phyloP scores from a whole-genome alignment of 2,797 vertebrate species.

The Clangula hyemalis region DNA sequence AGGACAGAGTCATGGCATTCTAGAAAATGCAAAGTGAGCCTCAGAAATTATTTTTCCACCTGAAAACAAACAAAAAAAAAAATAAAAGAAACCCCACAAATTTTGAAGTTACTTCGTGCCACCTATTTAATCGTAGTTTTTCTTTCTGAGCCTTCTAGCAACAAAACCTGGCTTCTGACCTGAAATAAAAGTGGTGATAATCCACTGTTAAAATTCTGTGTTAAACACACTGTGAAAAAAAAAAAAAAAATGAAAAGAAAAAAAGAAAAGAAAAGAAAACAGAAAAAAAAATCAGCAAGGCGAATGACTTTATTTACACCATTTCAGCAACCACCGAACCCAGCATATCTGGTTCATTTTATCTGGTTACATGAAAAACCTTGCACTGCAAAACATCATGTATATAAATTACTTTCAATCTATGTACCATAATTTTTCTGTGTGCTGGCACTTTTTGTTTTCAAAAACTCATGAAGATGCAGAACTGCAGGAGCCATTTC shows the following conservation, averaged over 20 bases:
- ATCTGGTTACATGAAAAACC: not conserved
- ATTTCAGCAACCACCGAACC: not conserved
- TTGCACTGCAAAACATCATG: accelerated
- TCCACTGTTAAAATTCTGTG: not conserved
- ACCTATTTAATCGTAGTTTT: not conserved
- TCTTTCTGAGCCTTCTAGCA: conserved; percentile 26
- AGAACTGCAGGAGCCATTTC: not conserved
- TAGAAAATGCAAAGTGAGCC: not conserved
- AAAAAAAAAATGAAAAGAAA: not conserved
- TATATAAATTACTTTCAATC: accelerated
- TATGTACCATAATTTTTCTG: accelerated
- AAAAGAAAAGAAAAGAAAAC: not conserved
- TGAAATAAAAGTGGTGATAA: not conserved
- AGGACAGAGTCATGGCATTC: not conserved
- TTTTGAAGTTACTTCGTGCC: not conserved
- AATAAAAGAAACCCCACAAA: not conserved
- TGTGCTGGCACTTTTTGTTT: not conserved
- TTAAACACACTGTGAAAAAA: not conserved
- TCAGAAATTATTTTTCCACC: conserved; percentile 1
- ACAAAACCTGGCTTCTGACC: not conserved
- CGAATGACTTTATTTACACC: not conserved
- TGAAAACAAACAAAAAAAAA: not conserved
- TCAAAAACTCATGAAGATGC: not conserved
- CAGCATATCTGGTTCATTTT: not conserved
- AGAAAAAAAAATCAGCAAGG: not conserved